Base-by-base conservation (phyloP, 2,113 vertebrate species). In the Cephalopterus ornatus region DNA sequence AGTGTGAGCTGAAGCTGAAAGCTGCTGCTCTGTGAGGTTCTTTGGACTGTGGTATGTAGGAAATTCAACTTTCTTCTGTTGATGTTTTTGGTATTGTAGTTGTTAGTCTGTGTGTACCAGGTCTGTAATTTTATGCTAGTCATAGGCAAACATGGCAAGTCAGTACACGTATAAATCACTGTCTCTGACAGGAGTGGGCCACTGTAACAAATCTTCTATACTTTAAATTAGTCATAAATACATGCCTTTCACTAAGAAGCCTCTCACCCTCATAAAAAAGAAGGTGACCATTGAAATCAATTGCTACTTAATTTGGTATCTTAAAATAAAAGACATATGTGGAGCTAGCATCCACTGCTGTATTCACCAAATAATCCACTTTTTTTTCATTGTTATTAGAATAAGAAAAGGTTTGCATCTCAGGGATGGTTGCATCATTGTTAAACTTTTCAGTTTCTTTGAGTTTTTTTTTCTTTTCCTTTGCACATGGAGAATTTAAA, bases 301-400 rank as follows among this genome's bases (percentile, higher is more conserved):
- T 53, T 67, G 41, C 13, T 27, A 94, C 91, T 96, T 91, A 94
- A 97, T 96, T 74, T 96, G 44, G 63, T 85, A 27, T 84, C 88
- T 92, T 91, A 79, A 96, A 97, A 97, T 94, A 62, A 97, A 96
- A 97, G 92, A 93, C 80, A 85, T 12, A 74, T 84, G 86, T 74
- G 68, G 73, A 94, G 33, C 24, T 44, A 95, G 17, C 4, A 88
- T 67, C 50, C 33, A 80, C 55, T 68, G 88, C 39, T 32, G 63
- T 96, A 66, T 85, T 88, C 67, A 92, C 23, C 41, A 85, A 94
- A 95, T 61, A 91, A 37, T 50, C 66, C 73, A 62, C 30, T 70
- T 32, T 87, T 96, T 74, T 85, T 5, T 0, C 41, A 77, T 28
- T 33, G 13, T 33, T 63, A 81, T 90, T 52, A 73, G 88, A 96